A percentile compares a stretch with the other conserved stretches of the same genome.
Conservation (phyloP, 2,113 vertebrate genomes). For the Phoxinus phoxinus region DNA sequence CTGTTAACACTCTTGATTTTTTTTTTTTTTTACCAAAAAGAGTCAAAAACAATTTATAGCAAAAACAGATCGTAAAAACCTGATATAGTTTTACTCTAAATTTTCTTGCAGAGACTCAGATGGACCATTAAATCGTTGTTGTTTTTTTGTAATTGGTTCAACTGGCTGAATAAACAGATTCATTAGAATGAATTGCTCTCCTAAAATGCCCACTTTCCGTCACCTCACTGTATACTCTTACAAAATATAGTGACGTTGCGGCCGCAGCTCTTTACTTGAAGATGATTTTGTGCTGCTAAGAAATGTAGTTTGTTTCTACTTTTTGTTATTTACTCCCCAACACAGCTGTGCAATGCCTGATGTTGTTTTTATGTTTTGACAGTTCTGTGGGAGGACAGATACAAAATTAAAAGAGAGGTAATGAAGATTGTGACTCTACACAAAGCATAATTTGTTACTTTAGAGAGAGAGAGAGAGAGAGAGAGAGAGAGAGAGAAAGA, state of each 20-base stretch:
- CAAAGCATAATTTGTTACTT: constrained; percentile 2
- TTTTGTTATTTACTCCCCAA: neutral
- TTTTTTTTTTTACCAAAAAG: too few relatives aligned
- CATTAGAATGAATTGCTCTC: too few relatives aligned
- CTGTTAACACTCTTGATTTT: too few relatives aligned
- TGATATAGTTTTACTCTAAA: too few relatives aligned
- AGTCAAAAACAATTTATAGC: too few relatives aligned
- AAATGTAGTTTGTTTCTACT: neutral
- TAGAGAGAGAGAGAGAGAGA: neutral
- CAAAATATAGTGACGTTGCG: neutral
- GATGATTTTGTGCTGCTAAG: neutral
- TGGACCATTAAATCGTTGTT: too few relatives aligned
- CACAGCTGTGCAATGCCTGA: neutral
- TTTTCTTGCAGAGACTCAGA: too few relatives aligned
- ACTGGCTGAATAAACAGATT: too few relatives aligned
- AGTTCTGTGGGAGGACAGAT: constrained; percentile 18
- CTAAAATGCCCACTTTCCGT: neutral
- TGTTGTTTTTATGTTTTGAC: neutral
- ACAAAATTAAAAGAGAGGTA: neutral
- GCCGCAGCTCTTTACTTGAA: too few relatives aligned
- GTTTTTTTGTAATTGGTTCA: too few relatives aligned
- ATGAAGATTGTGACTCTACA: neutral
- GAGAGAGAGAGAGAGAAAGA: neutral
- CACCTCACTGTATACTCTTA: neutral
- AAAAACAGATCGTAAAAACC: too few relatives aligned